phyloP scores from a whole-genome alignment of 2,888 invertebrate species.

The Fabriciana adippe region DNA sequence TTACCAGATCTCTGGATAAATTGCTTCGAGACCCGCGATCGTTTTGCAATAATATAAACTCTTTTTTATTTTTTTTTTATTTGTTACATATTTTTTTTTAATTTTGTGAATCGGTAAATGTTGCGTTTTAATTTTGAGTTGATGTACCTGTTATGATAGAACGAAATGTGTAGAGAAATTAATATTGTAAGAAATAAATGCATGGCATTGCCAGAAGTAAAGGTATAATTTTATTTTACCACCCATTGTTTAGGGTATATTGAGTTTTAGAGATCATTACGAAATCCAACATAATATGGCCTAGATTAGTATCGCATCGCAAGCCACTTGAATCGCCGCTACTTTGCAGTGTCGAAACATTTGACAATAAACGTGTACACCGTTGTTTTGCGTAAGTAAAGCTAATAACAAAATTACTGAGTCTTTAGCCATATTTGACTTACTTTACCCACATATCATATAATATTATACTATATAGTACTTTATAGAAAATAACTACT shows the following conservation, averaged over 20 bases:
- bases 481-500: neutral
- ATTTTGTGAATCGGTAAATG: conserved; percentile 65
- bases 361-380: conserved; percentile 66
- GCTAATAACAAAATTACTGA: conserved; percentile 30
- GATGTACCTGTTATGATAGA: conserved; percentile 77
- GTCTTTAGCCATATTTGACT: conserved; percentile 9
- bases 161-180: conserved; percentile 51
- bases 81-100: conserved; percentile 59
- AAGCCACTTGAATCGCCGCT: conserved; percentile 55
- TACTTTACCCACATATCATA: neutral
- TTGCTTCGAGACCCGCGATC: conserved; percentile 59
- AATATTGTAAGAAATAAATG: conserved; percentile 58
- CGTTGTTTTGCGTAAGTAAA: conserved; percentile 63
- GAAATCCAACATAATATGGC: conserved; percentile 71
- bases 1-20: conserved; percentile 51
- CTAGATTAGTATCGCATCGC: conserved; percentile 68
- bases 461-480: no score
- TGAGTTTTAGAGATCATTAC: conserved; percentile 60
- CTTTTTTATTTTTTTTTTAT: conserved; percentile 58
- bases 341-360: conserved; percentile 57
- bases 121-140: conserved; percentile 71
- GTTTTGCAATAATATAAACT: conserved; percentile 65
- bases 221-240: conserved; percentile 52
- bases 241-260: conserved; percentile 48
- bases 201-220: conserved; percentile 60